These are phyloP conservation scores for Austrolebias charrua DNA, from an alignment of 2,797 vertebrate species.

Conservation along the genomic window DNA sequence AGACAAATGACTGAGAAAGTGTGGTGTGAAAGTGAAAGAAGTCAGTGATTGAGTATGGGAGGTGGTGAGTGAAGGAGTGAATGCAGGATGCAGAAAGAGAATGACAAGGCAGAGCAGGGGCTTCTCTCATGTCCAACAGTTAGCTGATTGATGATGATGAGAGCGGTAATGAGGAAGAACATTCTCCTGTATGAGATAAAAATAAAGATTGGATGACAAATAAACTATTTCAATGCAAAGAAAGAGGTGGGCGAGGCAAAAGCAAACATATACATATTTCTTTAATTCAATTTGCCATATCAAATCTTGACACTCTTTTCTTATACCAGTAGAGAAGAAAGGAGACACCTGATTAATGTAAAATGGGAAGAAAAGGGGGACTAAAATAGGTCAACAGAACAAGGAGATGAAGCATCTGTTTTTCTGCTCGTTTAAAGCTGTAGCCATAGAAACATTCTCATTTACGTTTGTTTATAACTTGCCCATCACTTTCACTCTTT, in stretches of 20 bases:
- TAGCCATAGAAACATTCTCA: background rate
- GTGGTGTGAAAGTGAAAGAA: slow-evolving; percentile 57
- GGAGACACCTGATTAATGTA: slow-evolving; percentile 41
- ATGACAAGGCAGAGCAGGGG: slow-evolving; percentile 62
- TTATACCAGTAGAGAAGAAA: slow-evolving; percentile 47
- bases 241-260: slow-evolving; percentile 16
- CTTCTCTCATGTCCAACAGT: slow-evolving; percentile 63
- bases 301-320: slow-evolving; percentile 49
- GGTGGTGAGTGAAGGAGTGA: slow-evolving; percentile 45
- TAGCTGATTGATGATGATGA: slow-evolving; percentile 75
- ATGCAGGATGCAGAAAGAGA: slow-evolving; percentile 63
- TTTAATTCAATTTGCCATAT: slow-evolving; percentile 55
- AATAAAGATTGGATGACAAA: slow-evolving; percentile 28
- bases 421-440: slow-evolving; percentile 17
- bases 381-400: slow-evolving; percentile 1
- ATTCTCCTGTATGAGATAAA: slow-evolving; percentile 30
- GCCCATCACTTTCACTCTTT: slow-evolving; percentile 3
- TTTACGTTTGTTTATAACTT: slow-evolving; percentile 10
- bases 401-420: background rate
- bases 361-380: slow-evolving; percentile 22
- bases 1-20: slow-evolving; percentile 58
- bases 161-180: slow-evolving; percentile 72
- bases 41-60: slow-evolving; percentile 59
- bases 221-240: slow-evolving; percentile 19
- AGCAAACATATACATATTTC: slow-evolving; percentile 27